Base-by-base conservation (phyloP, 1,140 invertebrate species). In the Plodia interpunctella region DNA sequence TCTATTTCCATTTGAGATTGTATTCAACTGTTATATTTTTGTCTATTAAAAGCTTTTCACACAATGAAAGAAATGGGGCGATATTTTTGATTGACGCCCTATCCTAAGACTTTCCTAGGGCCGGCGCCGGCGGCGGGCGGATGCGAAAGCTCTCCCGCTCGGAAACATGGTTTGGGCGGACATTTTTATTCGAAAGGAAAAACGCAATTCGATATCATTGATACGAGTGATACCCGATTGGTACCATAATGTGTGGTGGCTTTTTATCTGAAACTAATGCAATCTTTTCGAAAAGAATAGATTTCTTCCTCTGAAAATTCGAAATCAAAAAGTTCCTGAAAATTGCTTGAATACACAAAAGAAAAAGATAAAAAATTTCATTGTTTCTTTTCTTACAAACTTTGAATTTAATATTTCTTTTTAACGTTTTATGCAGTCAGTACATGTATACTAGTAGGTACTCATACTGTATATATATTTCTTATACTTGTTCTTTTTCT, bases 101-200 rank as follows among this genome's bases (percentile, higher is more conserved):
- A 6, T 15, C 2, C 38, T 15, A 44, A 44, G 15, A 15, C 38
- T 15, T 5, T 10, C 13, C 13, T 44, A 44, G 38, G 38, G 38
- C 38, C 38, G n/a, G 38, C 38, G 0, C 38, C 15, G n/a, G 38
- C 13, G 6, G 32, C 32, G 10, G 32, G 32, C 4, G 13, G 32
- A 11, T 9, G 32, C 13, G 32, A 17, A n/a, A 52, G 55, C 35
- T 55, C 57, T 61, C 49, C 62, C 50, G 62, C 55, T 51, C 57
- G 56, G 52, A 54, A 56, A 87, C 84, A 86, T 60, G 83, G 80
- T 86, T 88, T 82, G 81, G 85, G 85, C 85, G 85, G 83, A 77
- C 66, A 76, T 87, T 83, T 83, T 80, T 77, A 76, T 76, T 63
- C 65, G 55, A 64, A 57, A 60, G 54, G 62, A 62, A 72, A 70